Evolutionary conservation across 2,113 vertebrate species (phyloP).

Genomic region (Scophthalmus maximus): DNA sequence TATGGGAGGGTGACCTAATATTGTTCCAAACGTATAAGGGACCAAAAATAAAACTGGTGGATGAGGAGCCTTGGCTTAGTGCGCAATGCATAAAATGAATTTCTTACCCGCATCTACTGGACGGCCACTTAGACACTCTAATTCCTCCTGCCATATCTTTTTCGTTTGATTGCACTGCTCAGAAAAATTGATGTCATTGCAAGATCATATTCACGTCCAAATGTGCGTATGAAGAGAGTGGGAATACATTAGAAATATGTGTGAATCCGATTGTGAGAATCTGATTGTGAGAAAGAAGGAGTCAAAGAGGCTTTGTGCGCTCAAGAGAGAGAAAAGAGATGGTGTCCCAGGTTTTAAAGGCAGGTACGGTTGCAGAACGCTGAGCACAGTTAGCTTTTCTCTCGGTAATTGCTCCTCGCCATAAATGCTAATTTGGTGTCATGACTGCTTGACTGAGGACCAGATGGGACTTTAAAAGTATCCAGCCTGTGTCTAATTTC

Average conservation of each 20-base stretch:
- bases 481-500: constrained; percentile 73
- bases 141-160: constrained; percentile 45
- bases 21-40: constrained; percentile 73
- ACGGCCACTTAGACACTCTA: constrained; percentile 59
- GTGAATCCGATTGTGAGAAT: constrained; percentile 19
- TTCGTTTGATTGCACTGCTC: constrained; percentile 32
- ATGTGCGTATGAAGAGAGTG: constrained; percentile 19
- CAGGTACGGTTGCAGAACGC: constrained; percentile 74
- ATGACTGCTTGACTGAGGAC: constrained; percentile 76
- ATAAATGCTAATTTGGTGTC: constrained; percentile 80
- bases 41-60: constrained; percentile 53
- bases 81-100: constrained; percentile 78
- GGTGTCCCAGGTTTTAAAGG: constrained; percentile 63
- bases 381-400: constrained; percentile 73
- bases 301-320: constrained; percentile 10
- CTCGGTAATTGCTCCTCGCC: constrained; percentile 72
- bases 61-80: constrained; percentile 61
- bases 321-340: constrained; percentile 43
- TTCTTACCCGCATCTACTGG: constrained; percentile 50
- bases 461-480: constrained; percentile 78
- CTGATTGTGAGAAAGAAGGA: not conserved
- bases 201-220: constrained; percentile 26
- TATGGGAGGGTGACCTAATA: constrained; percentile 74
- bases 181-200: constrained; percentile 59
- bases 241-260: constrained; percentile 39